Base-by-base conservation (phyloP, 2,113 vertebrate species). In the Myrmecophaga tridactyla region DNA sequence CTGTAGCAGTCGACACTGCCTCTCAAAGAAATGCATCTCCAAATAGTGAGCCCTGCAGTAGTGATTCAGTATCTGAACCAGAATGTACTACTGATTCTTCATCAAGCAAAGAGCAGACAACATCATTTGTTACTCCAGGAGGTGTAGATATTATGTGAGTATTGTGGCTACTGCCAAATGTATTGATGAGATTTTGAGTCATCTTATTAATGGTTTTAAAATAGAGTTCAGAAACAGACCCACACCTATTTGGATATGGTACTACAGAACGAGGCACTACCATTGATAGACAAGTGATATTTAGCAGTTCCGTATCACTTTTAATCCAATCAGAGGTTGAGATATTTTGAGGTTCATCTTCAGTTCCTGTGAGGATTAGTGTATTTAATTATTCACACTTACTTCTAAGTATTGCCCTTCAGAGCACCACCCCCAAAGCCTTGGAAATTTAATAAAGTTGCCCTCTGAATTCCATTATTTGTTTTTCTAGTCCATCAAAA, bases 21-120 rank as follows among this genome's bases (percentile, higher is more conserved):
- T 98, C 98, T 89, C 98, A 98, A 1, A 98, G 98, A 92, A 98
- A 98, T 93, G 36, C 75, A 31, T 98, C 97, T 91, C 98, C 98
- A 31, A 98, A 90, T 91, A 97, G 91, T 5, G 96, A 99, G 97
- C 97, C 98, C 4, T 98, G 98, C 43, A 98, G 98, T 93, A 99
- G 98, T 2, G 98, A 99, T 93, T 99, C 98, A 0, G 98, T 99
- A 15, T 99, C 99, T 0, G 99, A 99, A 78, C 98, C 98, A 1
- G 99, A 99, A 95, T 97, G 98, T 90, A 94, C 98, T 87, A 98
- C 99, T 0, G 99, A 99, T 93, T 99, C 98, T 25, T 99, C 98
- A 1, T 98, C 98, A 97, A 98, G 99, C 98, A 98, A 99, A 90
- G 99, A 99, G 87, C 99, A 99, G 58, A 98, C 97, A 0, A 96